Conservation (phyloP, 1,140 invertebrate species). For the Hylaeus anthracinus region DNA sequence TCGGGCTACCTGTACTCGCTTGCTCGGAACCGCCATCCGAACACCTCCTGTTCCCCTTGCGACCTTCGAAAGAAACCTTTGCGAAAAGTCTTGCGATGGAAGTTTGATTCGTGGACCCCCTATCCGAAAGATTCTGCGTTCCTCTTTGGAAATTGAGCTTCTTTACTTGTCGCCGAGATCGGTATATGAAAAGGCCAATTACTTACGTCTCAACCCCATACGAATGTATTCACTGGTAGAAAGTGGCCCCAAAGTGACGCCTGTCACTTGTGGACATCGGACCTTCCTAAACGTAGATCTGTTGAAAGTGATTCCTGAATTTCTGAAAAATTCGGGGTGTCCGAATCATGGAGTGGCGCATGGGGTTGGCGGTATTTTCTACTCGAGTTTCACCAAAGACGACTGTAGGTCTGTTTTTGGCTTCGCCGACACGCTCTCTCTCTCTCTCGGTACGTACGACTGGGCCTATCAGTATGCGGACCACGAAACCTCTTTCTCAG, state of each 20-base stretch:
- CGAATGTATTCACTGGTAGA: no score
- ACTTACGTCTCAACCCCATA: no score
- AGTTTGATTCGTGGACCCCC: conserved; percentile 34
- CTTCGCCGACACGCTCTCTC: conserved; percentile 53
- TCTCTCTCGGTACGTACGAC: conserved; percentile 51
- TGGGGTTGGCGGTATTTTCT: conserved; percentile 58
- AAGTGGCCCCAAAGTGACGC: no score
- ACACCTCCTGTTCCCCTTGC: conserved; percentile 25
- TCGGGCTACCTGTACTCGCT: conserved; percentile 69
- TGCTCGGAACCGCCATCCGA: conserved; percentile 59
- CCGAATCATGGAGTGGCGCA: background rate
- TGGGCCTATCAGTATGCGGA: conserved; percentile 79
- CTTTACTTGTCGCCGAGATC: background rate
- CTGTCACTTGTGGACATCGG: no score
- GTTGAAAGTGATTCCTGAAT: conserved; percentile 31
- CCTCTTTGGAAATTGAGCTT: conserved; percentile 4
- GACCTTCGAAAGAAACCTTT: conserved; percentile 36
- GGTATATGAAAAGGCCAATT: no score
- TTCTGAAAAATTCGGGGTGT: background rate
- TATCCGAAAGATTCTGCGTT: background rate
- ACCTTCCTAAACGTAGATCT: background rate
- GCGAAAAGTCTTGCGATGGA: conserved; percentile 58
- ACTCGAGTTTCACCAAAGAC: conserved; percentile 59
- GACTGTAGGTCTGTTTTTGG: conserved; percentile 64
- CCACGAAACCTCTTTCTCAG: conserved; percentile 72